Percentiles rank a stretch among this genome's conserved stretches.
These are phyloP conservation scores for Hemichromis elongatus DNA, from an alignment of 2,113 vertebrate genomes.

Conservation along the genomic window DNA sequence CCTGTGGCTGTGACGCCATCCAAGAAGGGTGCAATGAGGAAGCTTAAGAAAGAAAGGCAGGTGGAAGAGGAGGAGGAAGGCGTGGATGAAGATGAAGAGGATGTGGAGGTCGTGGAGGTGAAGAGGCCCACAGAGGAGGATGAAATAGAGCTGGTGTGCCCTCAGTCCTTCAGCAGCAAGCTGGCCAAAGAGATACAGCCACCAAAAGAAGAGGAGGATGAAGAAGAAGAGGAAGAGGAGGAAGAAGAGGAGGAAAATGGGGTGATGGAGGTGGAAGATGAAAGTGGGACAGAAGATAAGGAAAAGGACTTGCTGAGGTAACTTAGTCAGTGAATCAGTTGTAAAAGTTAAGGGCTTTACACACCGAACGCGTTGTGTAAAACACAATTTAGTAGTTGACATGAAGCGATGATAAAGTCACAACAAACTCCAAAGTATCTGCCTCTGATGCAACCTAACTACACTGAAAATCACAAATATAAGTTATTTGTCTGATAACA, in stretches of 20 bases:
- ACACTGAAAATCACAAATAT: neutral
- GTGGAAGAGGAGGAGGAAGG: slow-evolving; percentile 36
- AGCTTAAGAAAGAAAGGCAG: slow-evolving; percentile 56
- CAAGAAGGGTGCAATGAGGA: slow-evolving; percentile 51
- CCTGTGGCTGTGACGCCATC: slow-evolving; percentile 30
- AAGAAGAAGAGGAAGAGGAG: slow-evolving; percentile 41
- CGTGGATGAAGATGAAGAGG: slow-evolving; percentile 45
- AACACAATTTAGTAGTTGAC: neutral
- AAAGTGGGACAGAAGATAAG: slow-evolving; percentile 74
- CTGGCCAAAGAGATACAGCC: slow-evolving; percentile 48
- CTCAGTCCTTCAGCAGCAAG: slow-evolving; percentile 37
- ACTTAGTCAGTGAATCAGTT: neutral
- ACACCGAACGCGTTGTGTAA: neutral
- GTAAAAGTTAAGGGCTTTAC: neutral
- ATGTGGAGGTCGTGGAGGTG: slow-evolving; percentile 52
- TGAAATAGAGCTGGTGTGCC: slow-evolving; percentile 29
- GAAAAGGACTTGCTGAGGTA: slow-evolving; percentile 71
- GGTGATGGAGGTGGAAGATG: slow-evolving; percentile 63
- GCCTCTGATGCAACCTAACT: neutral
- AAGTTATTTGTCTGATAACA: neutral
- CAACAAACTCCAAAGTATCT: neutral
- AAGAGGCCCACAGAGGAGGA: slow-evolving; percentile 61
- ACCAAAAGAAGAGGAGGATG: slow-evolving; percentile 42
- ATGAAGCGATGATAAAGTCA: neutral
- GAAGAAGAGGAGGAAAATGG: slow-evolving; percentile 53